phyloP scores from a whole-genome alignment of 1,140 invertebrate genomes.

The Solenopsis fugax region DNA sequence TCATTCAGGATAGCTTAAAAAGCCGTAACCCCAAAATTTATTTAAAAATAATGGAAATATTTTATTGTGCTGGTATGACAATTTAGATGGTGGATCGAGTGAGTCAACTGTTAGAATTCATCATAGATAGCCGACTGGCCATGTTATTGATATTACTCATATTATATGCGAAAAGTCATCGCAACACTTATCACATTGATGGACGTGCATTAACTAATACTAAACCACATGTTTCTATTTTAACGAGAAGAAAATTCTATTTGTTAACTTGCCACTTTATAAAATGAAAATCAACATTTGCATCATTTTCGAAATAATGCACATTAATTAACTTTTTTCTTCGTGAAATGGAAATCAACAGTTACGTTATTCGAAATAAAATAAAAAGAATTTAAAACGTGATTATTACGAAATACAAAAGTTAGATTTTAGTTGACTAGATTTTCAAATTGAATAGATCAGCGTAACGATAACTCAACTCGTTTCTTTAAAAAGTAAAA shows the following conservation, averaged over 20 bases:
- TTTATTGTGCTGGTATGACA: neutral
- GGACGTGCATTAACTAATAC: neutral
- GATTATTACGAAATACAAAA: neutral
- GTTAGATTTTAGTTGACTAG: neutral
- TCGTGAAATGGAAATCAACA: neutral
- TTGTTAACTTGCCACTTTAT: neutral
- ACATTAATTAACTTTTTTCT: neutral
- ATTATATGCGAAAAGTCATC: constrained; percentile 7
- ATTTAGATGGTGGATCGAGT: neutral
- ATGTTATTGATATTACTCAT: constrained; percentile 25
- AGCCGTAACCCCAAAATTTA: neutral
- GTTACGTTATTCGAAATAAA: neutral
- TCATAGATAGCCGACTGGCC: neutral
- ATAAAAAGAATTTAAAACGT: neutral
- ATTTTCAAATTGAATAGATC: neutral
- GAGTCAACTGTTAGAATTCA: constrained; percentile 28
- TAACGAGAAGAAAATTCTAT: neutral
- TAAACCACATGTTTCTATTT: neutral
- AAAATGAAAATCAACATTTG: neutral
- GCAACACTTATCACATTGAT: neutral
- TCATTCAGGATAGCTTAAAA: neutral
- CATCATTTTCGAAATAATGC: neutral
- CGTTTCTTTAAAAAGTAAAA: neutral
- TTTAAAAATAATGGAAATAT: neutral
- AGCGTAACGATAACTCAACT: neutral